These are phyloP conservation scores for Noctua fimbriata DNA, from an alignment of 2,888 invertebrate species.

Conservation along the genomic window DNA sequence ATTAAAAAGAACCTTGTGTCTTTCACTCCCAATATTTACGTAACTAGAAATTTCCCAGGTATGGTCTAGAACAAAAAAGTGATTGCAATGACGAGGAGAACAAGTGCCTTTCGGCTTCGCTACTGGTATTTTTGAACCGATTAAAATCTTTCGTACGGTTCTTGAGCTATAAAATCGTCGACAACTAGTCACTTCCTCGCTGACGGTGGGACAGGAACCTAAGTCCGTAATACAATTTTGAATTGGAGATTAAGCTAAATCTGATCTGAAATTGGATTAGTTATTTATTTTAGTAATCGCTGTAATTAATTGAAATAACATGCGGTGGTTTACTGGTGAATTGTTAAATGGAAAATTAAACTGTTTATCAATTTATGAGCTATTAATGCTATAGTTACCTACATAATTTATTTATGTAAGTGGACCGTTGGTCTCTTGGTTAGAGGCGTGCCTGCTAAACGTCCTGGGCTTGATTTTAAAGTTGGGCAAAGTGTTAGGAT, in stretches of 20 bases:
- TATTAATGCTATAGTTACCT: background rate
- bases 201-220: background rate
- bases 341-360: background rate
- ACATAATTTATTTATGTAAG: too few species aligned
- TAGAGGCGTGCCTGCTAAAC: background rate
- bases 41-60: too few species aligned
- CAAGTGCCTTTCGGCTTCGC: too few species aligned
- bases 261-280: constrained; percentile 35
- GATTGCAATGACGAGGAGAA: too few species aligned
- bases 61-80: too few species aligned
- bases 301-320: constrained; percentile 39
- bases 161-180: background rate
- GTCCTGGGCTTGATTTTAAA: background rate
- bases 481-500: background rate
- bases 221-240: constrained; percentile 48
- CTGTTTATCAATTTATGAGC: background rate
- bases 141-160: background rate
- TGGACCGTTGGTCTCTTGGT: background rate
- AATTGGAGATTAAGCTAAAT: constrained; percentile 55
- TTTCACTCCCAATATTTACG: too few species aligned
- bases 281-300: constrained; percentile 52
- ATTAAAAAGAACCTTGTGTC: too few species aligned
- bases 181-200: background rate
- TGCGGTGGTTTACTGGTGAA: constrained; percentile 11
- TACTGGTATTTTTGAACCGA: too few species aligned